Evolutionary conservation across 2,888 invertebrate genomes (phyloP), one percentile per base, ranked within the genome.

Genomic region (Dasysyrphus albostriatus): DNA sequence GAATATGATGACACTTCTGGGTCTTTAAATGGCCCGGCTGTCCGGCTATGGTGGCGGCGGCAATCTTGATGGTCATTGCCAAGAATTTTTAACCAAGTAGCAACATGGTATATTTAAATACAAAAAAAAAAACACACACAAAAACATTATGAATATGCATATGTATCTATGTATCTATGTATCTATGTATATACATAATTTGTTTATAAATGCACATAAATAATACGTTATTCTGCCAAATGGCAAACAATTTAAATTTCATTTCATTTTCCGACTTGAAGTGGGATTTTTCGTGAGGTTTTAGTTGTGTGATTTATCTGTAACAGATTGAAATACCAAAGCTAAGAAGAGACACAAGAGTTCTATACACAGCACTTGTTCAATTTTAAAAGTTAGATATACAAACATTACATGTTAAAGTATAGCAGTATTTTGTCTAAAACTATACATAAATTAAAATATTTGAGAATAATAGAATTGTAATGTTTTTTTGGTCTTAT

Each of bases 291-390:
- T 82, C 9, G 19, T 82, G 73, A 39, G 76, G 44, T 82, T 75
- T 87, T 70, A 49, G 63, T 65, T 87, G 8, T 75, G 73, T 85
- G 87, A 87, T 87, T 87, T 87, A 87, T 87, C 59, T 75, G 70
- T 70, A 87, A 87, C 87, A 87, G 83, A 87, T 83, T 87, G 87
- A 79, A 87, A 87, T 87, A 83, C 72, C 79, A 65, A 63, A 78
- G 69, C 67, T 24, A 24, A 24, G 10, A 59, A 37, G 63, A 44
- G 34, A 24, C 44, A 58, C 47, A 67, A 24, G 24, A 24, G 67
- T 58, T 39, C 39, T 44, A 0, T 54, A 29, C n/a, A 16, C 69
- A 61, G 47, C 70, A 70, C 67, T 77, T 73, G 59, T 78, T 54
- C 24, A 65, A 37, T 77, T 81, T 61, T 37, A 44, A 44, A 32